A percentile compares a stretch with the other conserved stretches of the same genome.
These are phyloP conservation scores for Rhinatrema bivittatum DNA, from an alignment of 2,797 vertebrate species.

Conservation along the genomic window DNA sequence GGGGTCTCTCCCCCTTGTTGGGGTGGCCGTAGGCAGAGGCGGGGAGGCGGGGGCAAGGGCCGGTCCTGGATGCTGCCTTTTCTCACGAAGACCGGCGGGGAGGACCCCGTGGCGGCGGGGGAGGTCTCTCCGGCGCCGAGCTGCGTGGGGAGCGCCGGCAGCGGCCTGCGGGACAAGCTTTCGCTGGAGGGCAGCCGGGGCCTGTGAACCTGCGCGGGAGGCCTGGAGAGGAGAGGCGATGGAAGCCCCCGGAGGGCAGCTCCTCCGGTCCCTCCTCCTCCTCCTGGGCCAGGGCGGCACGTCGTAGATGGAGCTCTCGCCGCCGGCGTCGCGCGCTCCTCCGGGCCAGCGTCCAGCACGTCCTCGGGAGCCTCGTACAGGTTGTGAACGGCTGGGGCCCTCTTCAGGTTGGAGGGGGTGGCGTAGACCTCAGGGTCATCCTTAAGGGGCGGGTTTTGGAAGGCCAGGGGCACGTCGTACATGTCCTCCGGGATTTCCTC, in stretches of 20 bases:
- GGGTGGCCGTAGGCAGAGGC: constrained; percentile 48
- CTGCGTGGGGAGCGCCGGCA: constrained; percentile 74
- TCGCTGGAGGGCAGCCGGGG: constrained; percentile 80
- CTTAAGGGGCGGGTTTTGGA: constrained; percentile 21
- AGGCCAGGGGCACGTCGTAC: constrained; percentile 43
- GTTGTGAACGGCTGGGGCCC: constrained; percentile 42
- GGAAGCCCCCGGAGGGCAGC: constrained; percentile 41
- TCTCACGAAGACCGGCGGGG: constrained; percentile 44
- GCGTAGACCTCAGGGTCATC: constrained; percentile 40
- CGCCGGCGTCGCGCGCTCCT: constrained; percentile 16
- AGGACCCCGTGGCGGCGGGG: constrained; percentile 13
- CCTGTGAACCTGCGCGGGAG: constrained; percentile 44
- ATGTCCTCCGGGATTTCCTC: constrained; percentile 29
- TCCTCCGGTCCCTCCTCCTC: too few species aligned
- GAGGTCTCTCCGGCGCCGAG: too few species aligned
- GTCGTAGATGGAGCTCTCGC: constrained; percentile 72
- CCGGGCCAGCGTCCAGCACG: constrained; percentile 17
- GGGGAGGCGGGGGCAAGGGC: constrained; percentile 80
- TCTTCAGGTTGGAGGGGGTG: constrained; percentile 46
- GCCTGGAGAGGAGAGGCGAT: constrained; percentile 53
- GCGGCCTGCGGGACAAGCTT: constrained; percentile 76
- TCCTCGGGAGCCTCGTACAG: constrained; percentile 41
- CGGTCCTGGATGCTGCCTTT: constrained; percentile 88
- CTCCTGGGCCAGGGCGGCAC: constrained; percentile 65
- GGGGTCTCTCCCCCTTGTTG: constrained; percentile 43